Evolutionary conservation across 2,113 vertebrate species (phyloP).

Genomic region (Larimichthys crocea): DNA sequence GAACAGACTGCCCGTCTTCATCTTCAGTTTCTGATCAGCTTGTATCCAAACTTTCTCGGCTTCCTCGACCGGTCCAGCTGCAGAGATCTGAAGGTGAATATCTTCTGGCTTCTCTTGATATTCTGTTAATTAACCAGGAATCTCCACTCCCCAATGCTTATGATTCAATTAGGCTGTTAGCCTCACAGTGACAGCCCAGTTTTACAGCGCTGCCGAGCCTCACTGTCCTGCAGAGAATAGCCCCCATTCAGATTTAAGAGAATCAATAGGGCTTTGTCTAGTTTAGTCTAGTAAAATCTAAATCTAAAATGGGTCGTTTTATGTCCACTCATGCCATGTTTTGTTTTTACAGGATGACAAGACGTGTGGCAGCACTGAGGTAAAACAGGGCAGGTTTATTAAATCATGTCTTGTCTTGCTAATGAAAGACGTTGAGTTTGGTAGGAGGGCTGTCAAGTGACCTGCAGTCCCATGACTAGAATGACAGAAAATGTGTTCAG

Average conservation of each 20-base stretch:
- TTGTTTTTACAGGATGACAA: not conserved
- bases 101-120: slow-evolving; percentile 28
- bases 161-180: slow-evolving; percentile 63
- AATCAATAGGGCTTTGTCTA: slow-evolving; percentile 3
- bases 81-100: slow-evolving; percentile 37
- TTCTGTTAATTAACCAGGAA: slow-evolving; percentile 41
- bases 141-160: slow-evolving; percentile 50
- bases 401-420: slow-evolving; percentile 59
- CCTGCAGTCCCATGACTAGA: slow-evolving; percentile 72
- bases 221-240: slow-evolving; percentile 25
- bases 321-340: not conserved
- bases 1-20: not conserved
- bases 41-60: not conserved
- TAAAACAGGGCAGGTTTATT: slow-evolving; percentile 47
- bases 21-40: not conserved
- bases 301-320: fast-evolving
- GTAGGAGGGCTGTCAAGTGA: slow-evolving; percentile 69
- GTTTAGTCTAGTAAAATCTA: slow-evolving; percentile 1
- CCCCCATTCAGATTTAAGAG: slow-evolving; percentile 30
- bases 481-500: not conserved
- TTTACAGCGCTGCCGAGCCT: not conserved
- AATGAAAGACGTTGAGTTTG: slow-evolving; percentile 71
- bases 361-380: not conserved
- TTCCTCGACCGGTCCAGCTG: not conserved
- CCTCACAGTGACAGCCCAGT: not conserved